Percentiles rank a stretch among this genome's conserved stretches.
These are phyloP conservation scores for Dinothrombium tinctorium DNA, from an alignment of 1,140 invertebrate species.

Conservation along the genomic window DNA sequence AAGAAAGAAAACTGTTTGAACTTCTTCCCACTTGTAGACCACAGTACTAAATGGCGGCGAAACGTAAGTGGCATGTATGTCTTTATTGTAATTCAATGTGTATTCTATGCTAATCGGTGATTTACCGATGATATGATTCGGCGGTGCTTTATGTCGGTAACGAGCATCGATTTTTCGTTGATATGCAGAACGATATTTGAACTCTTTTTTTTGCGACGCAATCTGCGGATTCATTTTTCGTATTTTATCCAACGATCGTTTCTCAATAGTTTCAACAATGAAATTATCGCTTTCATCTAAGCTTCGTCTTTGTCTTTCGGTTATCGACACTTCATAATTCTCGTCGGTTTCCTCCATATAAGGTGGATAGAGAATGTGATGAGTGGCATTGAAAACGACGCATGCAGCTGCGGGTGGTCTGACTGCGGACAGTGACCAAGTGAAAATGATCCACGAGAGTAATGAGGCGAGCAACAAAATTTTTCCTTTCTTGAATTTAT, in stretches of 20 bases:
- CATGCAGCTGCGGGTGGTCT: constrained; percentile 75
- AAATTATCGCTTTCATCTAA: background rate
- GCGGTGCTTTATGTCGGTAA: constrained; percentile 18
- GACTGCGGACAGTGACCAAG: constrained; percentile 76
- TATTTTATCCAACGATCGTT: background rate
- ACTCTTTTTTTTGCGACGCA: background rate
- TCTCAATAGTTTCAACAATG: background rate
- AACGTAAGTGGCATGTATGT: constrained; percentile 47
- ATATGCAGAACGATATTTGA: background rate
- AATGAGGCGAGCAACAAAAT: constrained; percentile 67
- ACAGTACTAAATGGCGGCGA: constrained; percentile 77
- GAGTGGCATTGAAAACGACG: constrained; percentile 42
- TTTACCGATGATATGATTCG: constrained; percentile 28
- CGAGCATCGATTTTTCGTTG: background rate
- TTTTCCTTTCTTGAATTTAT: constrained; percentile 69
- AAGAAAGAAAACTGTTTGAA: constrained; percentile 87
- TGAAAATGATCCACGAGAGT: constrained; percentile 86
- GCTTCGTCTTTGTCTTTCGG: background rate
- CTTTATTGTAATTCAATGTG: constrained; percentile 40
- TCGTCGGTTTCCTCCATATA: constrained; percentile 7
- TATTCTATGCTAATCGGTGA: constrained; percentile 51
- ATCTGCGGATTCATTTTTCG: too few relatives aligned
- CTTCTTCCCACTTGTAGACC: constrained; percentile 62
- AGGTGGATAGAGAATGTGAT: constrained; percentile 23
- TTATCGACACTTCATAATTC: background rate